Evolutionary conservation across 2,113 vertebrate species (phyloP), one percentile per base, ranked within the genome.

Genomic region (Drymodes brunneopygia): DNA sequence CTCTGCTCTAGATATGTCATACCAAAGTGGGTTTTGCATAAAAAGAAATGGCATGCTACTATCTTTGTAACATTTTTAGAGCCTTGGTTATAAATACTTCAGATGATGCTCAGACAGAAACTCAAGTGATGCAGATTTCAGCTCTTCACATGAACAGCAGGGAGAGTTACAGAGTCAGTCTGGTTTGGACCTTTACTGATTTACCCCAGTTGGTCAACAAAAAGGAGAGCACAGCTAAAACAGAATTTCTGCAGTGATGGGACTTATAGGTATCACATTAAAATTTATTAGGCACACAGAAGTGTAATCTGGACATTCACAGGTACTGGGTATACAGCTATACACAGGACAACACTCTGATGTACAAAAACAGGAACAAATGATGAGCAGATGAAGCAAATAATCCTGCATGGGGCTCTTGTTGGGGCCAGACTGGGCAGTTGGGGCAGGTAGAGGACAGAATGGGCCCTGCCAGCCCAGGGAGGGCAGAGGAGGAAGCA

Each of bases 11-110:
- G 94, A 92, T 96, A 92, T 86, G 40, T 72, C 96, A 90, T 27
- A 90, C 61, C 90, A 81, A 36, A 90, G 93, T 53, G n/a, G 69
- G 79, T 75, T 95, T 94, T 92, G 94, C 93, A 95, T 97, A 97
- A 97, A 97, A 91, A 97, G 96, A 98, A 97, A 97, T 95, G 95
- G 94, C 97, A 97, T 50, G 58, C 88, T 94, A 80, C 97, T 97
- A 88, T 97, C 95, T 97, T 96, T 93, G 95, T 90, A 95, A 96
- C 61, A 33, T 72, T 95, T 92, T 44, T 20, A 84, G 96, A 65
- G 92, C 71, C 95, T 90, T 81, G 88, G 91, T 95, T 96, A 96
- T 87, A 98, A 96, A 95, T 85, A 81, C 88, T 89, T 78, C 35
- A 93, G 88, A 77, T 75, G 96, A 94, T 93, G 94, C 91, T 93